Conservation (phyloP, 2,113 vertebrate genomes). For the Falcunculus frontatus region DNA sequence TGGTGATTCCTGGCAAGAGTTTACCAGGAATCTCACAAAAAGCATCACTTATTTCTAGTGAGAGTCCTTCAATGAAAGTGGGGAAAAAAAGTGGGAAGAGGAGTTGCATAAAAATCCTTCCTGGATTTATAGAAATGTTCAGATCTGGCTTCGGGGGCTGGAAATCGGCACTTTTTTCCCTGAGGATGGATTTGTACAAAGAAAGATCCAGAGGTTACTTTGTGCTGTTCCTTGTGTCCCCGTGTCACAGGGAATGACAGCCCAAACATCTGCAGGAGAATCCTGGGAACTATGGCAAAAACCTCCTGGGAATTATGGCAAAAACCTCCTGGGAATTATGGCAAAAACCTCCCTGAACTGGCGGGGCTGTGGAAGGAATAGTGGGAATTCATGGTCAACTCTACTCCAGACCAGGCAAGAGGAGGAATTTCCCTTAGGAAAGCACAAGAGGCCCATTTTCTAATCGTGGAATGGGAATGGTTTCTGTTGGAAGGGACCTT, state of each 20-base stretch:
- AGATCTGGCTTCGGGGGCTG: neutral
- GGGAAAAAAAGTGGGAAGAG: neutral
- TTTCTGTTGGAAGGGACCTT: neutral
- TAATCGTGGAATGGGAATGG: neutral
- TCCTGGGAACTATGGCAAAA: neutral
- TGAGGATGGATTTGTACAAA: too few species aligned
- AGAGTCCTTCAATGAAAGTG: neutral
- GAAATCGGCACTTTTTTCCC: neutral
- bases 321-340: neutral
- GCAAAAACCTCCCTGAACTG: neutral
- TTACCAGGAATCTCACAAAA: neutral
- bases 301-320: too few species aligned
- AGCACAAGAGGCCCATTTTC: neutral
- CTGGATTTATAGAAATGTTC: neutral
- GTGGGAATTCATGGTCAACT: neutral
- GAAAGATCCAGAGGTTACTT: accelerated
- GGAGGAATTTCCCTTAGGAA: neutral
- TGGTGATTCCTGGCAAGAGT: neutral
- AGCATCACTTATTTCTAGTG: neutral
- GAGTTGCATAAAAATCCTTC: neutral
- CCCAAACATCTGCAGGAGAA: neutral
- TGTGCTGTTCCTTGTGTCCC: neutral
- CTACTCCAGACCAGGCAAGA: neutral
- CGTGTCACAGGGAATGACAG: neutral
- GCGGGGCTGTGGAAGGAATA: accelerated